These are phyloP conservation scores for Hartigia nigra DNA, from an alignment of 2,888 invertebrate genomes.

Conservation along the genomic window DNA sequence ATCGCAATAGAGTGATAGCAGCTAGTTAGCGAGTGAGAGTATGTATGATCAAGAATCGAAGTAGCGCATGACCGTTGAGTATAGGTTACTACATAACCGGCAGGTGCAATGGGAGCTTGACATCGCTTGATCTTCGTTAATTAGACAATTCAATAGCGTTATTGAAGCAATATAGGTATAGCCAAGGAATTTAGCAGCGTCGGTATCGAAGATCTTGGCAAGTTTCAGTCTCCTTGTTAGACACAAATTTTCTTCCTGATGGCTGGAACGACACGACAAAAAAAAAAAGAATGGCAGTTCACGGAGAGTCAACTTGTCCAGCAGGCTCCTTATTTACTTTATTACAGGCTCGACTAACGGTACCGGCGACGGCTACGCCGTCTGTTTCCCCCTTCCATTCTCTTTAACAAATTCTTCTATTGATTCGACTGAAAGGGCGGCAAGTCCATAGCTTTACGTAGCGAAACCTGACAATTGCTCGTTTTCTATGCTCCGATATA, in stretches of 20 bases:
- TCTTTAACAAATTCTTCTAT: slow-evolving; percentile 48
- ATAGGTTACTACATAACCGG: background rate
- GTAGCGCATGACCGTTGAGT: too few species aligned
- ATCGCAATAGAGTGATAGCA: background rate
- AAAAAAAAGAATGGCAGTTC: slow-evolving; percentile 34
- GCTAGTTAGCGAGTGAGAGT: too few species aligned
- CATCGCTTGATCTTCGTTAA: background rate
- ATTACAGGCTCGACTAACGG: slow-evolving; percentile 51
- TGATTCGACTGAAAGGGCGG: slow-evolving; percentile 28
- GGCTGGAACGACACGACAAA: slow-evolving; percentile 38
- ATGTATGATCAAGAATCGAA: too few species aligned
- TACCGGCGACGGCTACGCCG: slow-evolving; percentile 39
- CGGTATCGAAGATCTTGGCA: background rate
- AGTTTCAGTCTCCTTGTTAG: background rate
- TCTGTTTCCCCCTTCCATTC: slow-evolving; percentile 18
- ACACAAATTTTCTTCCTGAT: background rate
- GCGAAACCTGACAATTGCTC: background rate
- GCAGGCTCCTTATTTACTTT: slow-evolving; percentile 63
- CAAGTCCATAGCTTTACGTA: background rate
- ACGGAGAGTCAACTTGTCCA: slow-evolving; percentile 46
- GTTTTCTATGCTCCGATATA: background rate
- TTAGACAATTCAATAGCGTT: background rate
- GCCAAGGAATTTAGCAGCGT: background rate
- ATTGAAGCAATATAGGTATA: background rate
- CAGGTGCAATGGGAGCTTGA: too few species aligned